A percentile compares a stretch with the other conserved stretches of the same genome.
Conservation (phyloP, 2,888 invertebrate species). For the Orthonevra nobilis region DNA sequence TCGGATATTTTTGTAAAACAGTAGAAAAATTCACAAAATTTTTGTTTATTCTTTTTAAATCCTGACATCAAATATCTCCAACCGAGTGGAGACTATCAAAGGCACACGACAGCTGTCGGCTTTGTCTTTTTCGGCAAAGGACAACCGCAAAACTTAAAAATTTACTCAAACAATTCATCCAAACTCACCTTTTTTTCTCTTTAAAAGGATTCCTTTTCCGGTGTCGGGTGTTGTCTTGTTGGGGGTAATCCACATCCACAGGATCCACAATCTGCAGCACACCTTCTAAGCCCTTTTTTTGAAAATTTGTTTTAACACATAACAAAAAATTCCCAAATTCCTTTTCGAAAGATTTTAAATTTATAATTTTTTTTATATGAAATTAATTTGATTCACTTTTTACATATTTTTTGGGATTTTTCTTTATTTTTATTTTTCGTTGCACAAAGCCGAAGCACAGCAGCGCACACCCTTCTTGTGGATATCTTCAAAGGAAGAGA, state of each 20-base stretch:
- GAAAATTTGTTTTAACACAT: neutral
- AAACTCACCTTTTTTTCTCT: constrained; percentile 37
- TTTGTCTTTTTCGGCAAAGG: neutral
- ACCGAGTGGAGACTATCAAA: neutral
- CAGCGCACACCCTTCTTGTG: constrained; percentile 67
- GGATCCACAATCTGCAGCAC: neutral
- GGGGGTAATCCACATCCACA: constrained; percentile 51
- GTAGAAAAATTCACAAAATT: too few species aligned
- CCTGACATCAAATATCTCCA: too few species aligned
- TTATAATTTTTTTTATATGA: constrained; percentile 21
- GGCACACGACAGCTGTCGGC: constrained; percentile 35
- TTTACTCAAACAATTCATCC: neutral
- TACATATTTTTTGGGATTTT: constrained; percentile 34
- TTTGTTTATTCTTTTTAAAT: too few species aligned
- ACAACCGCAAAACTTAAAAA: neutral
- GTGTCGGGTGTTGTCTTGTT: constrained; percentile 19
- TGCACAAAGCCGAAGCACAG: constrained; percentile 67
- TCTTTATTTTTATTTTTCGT: constrained; percentile 53
- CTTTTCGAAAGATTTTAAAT: neutral
- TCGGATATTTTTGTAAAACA: neutral
- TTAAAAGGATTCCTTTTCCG: constrained; percentile 9
- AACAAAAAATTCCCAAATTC: neutral
- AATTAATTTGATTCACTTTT: constrained; percentile 50
- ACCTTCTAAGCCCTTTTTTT: too few species aligned
- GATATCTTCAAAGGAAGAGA: constrained; percentile 64